A percentile compares a stretch with the other conserved stretches of the same genome.
Conservation (phyloP, 2,888 invertebrate genomes). For the Imbricaverruca yamaguchii region DNA sequence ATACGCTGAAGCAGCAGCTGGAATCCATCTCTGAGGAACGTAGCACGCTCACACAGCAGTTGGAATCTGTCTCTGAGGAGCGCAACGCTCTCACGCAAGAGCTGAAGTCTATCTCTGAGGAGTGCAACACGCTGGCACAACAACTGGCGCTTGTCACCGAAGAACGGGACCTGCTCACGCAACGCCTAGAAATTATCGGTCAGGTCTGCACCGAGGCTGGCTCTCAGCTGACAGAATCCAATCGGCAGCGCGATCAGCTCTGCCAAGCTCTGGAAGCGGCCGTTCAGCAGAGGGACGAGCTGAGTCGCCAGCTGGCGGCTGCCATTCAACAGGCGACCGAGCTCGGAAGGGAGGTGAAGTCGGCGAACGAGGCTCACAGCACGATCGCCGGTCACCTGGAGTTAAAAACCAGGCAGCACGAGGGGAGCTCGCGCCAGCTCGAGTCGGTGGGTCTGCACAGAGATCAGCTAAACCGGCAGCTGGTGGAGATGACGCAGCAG, state of each 20-base stretch:
- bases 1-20: not conserved
- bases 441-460: not conserved
- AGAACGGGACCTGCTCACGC: not conserved
- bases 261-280: not conserved
- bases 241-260: not conserved
- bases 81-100: not conserved
- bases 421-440: not conserved
- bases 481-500: not conserved
- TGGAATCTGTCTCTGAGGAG: not conserved
- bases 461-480: not conserved
- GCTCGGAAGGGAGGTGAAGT: not conserved
- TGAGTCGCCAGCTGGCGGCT: not conserved
- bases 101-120: not conserved
- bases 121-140: not conserved
- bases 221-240: not conserved
- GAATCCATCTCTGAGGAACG: not conserved
- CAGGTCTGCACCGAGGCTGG: not conserved
- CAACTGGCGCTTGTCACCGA: not conserved
- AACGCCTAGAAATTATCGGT: not conserved
- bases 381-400: not conserved
- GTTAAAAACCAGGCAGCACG: not conserved
- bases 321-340: not conserved
- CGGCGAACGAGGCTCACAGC: not conserved
- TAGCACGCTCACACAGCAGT: not conserved
- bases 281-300: slow-evolving; percentile 10